These are phyloP conservation scores for Nannobrachium achirus DNA, from an alignment of 2,113 vertebrate genomes.

Conservation along the genomic window DNA sequence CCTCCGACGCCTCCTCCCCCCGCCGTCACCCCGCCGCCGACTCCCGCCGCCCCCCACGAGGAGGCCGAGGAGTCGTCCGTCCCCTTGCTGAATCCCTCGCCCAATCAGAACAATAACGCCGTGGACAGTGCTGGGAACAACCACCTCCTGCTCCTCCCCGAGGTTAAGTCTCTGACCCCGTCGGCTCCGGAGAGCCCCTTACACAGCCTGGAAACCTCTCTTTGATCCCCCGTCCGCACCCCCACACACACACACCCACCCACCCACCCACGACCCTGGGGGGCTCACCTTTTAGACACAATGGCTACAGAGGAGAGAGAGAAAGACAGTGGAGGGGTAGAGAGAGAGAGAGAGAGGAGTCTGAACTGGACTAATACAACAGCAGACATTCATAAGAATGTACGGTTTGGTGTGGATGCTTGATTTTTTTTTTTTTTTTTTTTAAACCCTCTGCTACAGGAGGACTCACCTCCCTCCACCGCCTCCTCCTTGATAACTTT, in stretches of 20 bases:
- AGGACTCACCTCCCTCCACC: slow-evolving; percentile 81
- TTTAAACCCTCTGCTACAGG: slow-evolving; percentile 78
- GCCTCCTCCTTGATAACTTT: slow-evolving; percentile 67
- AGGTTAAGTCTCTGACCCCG: slow-evolving; percentile 92
- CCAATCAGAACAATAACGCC: slow-evolving; percentile 99
- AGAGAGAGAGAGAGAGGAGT: slow-evolving; percentile 53
- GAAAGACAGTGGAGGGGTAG: slow-evolving; percentile 22
- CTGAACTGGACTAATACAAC: slow-evolving; percentile 90
- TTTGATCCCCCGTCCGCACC: slow-evolving; percentile 83
- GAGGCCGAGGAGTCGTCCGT: slow-evolving; percentile 32
- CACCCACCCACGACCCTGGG: slow-evolving; percentile 56
- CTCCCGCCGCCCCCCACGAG: slow-evolving; percentile 77
- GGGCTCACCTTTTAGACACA: slow-evolving; percentile 61
- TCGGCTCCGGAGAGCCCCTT: slow-evolving; percentile 95
- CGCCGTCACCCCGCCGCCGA: slow-evolving; percentile 83
- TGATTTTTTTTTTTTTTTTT: slow-evolving; percentile 83
- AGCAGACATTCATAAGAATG: slow-evolving; percentile 94
- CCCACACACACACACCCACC: slow-evolving; percentile 50
- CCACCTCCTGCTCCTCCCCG: slow-evolving; percentile 89
- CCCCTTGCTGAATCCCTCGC: slow-evolving; percentile 76
- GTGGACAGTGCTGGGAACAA: slow-evolving; percentile 95
- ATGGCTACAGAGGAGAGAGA: slow-evolving; percentile 36
- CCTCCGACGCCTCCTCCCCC: slow-evolving; percentile 69
- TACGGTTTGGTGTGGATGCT: slow-evolving; percentile 83
- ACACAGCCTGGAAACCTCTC: slow-evolving; percentile 99